Percentiles rank a stretch among this genome's conserved stretches.
Conservation (phyloP, 2,113 vertebrate species). For the Cololabis saira region DNA sequence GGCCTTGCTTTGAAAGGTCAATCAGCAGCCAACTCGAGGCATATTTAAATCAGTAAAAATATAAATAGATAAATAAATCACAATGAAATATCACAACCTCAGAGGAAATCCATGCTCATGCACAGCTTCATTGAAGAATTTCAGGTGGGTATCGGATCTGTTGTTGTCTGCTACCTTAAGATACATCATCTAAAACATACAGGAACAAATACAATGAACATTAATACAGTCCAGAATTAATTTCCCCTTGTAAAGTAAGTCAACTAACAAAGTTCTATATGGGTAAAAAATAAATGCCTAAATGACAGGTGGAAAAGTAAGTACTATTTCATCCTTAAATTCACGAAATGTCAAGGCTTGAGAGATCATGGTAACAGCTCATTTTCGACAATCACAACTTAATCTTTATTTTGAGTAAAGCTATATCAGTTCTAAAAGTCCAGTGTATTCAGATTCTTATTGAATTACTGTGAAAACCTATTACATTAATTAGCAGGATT, state of each 20-base stretch:
- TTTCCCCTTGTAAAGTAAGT: neutral
- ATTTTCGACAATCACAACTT: neutral
- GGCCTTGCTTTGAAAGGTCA: no score
- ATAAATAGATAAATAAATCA: no score
- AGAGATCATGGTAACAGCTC: neutral
- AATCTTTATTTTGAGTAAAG: no score
- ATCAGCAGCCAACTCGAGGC: no score
- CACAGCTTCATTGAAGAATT: conserved; percentile 9
- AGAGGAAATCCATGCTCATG: conserved; percentile 5
- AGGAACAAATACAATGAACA: neutral
- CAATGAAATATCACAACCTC: neutral
- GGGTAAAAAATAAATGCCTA: neutral
- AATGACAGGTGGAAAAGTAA: neutral
- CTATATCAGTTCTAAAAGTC: no score
- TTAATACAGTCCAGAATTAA: neutral
- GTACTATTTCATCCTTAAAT: no score
- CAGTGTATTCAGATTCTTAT: no score
- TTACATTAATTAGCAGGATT: no score
- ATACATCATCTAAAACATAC: neutral
- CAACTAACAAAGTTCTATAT: neutral
- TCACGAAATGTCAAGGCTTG: neutral
- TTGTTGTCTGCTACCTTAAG: conserved; percentile 8
- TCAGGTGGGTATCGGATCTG: neutral
- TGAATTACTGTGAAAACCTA: no score
- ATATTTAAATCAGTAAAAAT: neutral